Base-by-base conservation (phyloP, 2,797 vertebrate genomes). In the Leontopithecus rosalia region DNA sequence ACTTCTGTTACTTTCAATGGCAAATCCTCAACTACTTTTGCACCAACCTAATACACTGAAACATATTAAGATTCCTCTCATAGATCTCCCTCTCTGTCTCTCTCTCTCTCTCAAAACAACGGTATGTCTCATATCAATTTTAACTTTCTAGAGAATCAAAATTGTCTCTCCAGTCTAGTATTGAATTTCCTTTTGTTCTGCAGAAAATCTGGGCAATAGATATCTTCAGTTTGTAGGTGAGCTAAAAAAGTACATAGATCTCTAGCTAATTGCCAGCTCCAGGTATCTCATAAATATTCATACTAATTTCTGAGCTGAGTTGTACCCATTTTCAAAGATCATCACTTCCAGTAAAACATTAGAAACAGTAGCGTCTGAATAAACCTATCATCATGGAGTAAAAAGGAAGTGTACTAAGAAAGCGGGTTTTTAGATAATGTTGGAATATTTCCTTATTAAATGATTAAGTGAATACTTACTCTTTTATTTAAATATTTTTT, bases 41-140 rank as follows among this genome's bases (percentile, higher is more conserved):
- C 33, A n/a, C 33, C 33, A n/a, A 9, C 61, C 19, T 17, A 30
- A 10, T 14, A 20, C 28, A n/a, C 0, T 6, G 61, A 72, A 85
- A 46, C 9, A 15, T 14, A 10, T 36, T 20, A 77, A 57, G 36
- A 57, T 39, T 14, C 6, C 17, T 39, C 39, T 57, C 52, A 30
- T 3, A n/a, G 14, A 10, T 50, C 15, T 19, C 7, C 5, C n/a
- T 15, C 30, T n/a, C 19, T 36, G 15, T 46, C 8, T 0, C 7
- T 36, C 12, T 46, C 24, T 6, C 22, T 20, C 3, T 20, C 2
- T 26, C 30, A 15, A 48, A 48, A 15, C 19, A 75, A 19, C 0
- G 9, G 1, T n/a, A 5, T 12, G 46, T 75, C 33, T 43, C 12
- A 1, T 22, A 41, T 1, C 43, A 77, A 24, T 50, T 50, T 76